Conservation (phyloP, 1,140 invertebrate genomes). For the Dreissena polymorpha region DNA sequence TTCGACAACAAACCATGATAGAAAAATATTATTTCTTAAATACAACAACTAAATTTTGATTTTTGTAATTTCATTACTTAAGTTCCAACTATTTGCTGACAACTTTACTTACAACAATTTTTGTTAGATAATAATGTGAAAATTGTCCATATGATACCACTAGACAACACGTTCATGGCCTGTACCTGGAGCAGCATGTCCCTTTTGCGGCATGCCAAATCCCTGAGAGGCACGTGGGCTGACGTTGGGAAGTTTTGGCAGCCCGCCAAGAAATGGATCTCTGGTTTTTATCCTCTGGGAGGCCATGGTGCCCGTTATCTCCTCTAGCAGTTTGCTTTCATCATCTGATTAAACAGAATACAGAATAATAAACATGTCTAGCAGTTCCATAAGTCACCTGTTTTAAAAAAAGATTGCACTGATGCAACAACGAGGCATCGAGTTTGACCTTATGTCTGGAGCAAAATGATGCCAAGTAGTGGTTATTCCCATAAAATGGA, state of each 20-base stretch:
- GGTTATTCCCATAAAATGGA: not conserved
- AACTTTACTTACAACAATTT: no score
- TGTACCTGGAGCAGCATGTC: slow-evolving; percentile 41
- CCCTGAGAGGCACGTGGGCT: slow-evolving; percentile 31
- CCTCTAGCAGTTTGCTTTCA: slow-evolving; percentile 71
- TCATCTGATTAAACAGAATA: slow-evolving; percentile 61
- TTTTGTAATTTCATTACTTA: no score
- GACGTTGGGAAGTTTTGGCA: slow-evolving; percentile 59
- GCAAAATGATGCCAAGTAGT: not conserved
- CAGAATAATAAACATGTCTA: not conserved
- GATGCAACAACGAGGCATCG: not conserved
- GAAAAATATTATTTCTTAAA: no score
- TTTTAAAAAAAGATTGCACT: not conserved
- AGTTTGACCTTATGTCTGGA: not conserved
- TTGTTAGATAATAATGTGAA: no score
- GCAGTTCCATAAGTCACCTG: not conserved
- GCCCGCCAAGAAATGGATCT: slow-evolving; percentile 63
- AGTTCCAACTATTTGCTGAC: no score
- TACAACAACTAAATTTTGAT: no score
- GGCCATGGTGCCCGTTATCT: slow-evolving; percentile 73
- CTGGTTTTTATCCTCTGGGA: slow-evolving; percentile 59
- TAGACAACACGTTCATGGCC: no score
- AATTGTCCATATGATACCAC: no score
- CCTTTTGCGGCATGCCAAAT: slow-evolving; percentile 39
- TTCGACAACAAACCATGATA: no score